These are phyloP conservation scores for Tetramorium parvispinum DNA, from an alignment of 1,140 invertebrate species.

Conservation along the genomic window DNA sequence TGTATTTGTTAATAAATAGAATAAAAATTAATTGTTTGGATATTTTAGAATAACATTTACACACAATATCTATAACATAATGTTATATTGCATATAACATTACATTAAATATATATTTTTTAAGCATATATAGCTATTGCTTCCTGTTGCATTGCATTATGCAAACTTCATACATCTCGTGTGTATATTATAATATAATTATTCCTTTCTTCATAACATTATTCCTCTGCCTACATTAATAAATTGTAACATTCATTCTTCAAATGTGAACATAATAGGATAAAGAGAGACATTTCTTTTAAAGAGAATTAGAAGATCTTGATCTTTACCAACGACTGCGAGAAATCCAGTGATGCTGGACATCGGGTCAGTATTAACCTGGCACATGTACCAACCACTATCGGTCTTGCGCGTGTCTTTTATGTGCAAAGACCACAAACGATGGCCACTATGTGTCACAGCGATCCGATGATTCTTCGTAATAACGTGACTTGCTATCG, in stretches of 20 bases:
- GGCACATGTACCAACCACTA: constrained; percentile 87
- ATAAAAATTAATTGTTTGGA: not conserved
- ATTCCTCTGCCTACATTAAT: not conserved
- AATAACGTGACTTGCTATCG: constrained; percentile 87
- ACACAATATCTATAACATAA: not conserved
- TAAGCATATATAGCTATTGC: not conserved
- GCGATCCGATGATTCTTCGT: constrained; percentile 87
- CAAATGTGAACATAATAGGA: not conserved
- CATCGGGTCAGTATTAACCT: constrained; percentile 88
- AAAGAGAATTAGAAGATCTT: constrained; percentile 28
- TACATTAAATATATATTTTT: not conserved
- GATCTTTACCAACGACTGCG: constrained; percentile 86
- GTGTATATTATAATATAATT: not conserved
- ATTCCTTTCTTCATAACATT: not conserved
- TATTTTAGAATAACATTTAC: not conserved
- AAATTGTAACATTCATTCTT: not conserved
- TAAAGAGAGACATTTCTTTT: not conserved
- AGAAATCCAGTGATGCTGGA: constrained; percentile 87
- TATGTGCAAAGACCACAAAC: constrained; percentile 86
- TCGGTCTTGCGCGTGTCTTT: constrained; percentile 84
- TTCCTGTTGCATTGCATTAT: not conserved
- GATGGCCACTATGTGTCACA: constrained; percentile 86
- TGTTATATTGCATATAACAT: not conserved
- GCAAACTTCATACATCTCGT: not conserved
- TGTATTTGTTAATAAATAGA: not conserved